Conservation (phyloP, 64 coral and sea anemone genomes). For the Acropora yongei region DNA sequence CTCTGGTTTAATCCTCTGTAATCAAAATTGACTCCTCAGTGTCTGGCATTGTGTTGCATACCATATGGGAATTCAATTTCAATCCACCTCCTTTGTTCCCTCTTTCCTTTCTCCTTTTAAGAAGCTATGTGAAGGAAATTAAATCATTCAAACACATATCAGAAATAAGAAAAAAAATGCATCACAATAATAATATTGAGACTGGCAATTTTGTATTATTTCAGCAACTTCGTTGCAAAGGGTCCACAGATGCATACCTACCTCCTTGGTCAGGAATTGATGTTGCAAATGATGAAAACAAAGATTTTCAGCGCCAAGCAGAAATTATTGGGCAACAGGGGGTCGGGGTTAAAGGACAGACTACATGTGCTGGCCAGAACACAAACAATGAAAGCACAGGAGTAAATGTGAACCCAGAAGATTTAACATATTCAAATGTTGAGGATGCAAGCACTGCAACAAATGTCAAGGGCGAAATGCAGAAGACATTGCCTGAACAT, state of each 20-base stretch:
- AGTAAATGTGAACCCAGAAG: neutral
- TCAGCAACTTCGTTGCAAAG: slow-evolving; percentile 74
- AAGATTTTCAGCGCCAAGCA: neutral
- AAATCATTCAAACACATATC: too few relatives aligned
- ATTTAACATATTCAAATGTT: slow-evolving; percentile 7
- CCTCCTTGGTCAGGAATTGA: slow-evolving; percentile 64
- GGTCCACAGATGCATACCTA: slow-evolving; percentile 13
- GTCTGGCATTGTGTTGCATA: too few relatives aligned
- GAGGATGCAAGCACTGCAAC: neutral
- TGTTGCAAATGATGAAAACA: neutral
- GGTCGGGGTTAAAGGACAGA: neutral
- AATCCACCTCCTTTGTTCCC: too few relatives aligned
- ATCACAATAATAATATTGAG: too few relatives aligned
- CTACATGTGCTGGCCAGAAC: neutral
- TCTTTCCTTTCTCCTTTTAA: too few relatives aligned
- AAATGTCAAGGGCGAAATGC: neutral
- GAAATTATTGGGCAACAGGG: neutral
- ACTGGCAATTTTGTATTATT: too few relatives aligned
- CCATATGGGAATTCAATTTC: too few relatives aligned
- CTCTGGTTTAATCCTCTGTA: too few relatives aligned
- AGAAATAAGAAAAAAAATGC: too few relatives aligned
- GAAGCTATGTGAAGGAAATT: too few relatives aligned
- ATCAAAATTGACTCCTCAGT: too few relatives aligned
- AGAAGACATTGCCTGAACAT: neutral
- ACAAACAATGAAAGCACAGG: neutral